These are phyloP conservation scores for Hyaena hyaena DNA, from an alignment of 2,113 vertebrate genomes.

Conservation along the genomic window DNA sequence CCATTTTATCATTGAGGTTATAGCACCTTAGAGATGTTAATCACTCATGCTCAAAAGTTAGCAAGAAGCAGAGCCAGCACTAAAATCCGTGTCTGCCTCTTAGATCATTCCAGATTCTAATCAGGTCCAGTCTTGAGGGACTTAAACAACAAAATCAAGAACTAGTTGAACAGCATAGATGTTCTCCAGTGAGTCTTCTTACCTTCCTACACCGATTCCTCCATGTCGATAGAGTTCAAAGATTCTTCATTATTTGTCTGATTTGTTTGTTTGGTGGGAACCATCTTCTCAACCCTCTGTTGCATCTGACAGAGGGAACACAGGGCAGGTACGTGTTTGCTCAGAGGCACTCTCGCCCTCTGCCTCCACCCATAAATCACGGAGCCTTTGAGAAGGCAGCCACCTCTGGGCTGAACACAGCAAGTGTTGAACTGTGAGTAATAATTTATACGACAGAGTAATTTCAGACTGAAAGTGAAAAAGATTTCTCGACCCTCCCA, in stretches of 20 bases:
- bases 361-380: constrained; percentile 68
- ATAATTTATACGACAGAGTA: constrained; percentile 79
- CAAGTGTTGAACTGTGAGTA: constrained; percentile 73
- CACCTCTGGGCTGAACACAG: constrained; percentile 75
- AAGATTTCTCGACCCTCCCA: constrained; percentile 74
- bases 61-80: not conserved
- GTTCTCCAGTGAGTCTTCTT: not conserved
- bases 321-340: constrained; percentile 41
- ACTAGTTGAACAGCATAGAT: not conserved
- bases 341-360: constrained; percentile 45
- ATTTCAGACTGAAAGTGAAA: constrained; percentile 78
- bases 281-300: not conserved
- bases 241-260: not conserved
- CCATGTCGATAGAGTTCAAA: not conserved
- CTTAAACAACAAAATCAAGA: not conserved
- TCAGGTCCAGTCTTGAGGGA: not conserved
- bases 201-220: not conserved
- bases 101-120: not conserved
- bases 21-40: not conserved
- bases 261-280: not conserved
- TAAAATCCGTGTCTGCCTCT: not conserved
- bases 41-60: not conserved
- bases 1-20: not conserved
- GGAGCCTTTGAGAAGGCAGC: constrained; percentile 64
- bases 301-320: constrained; percentile 22